Evolutionary conservation across 2,113 vertebrate genomes (phyloP), one percentile per base, ranked within the genome.

Genomic region (Rhodinocichla rosea): DNA sequence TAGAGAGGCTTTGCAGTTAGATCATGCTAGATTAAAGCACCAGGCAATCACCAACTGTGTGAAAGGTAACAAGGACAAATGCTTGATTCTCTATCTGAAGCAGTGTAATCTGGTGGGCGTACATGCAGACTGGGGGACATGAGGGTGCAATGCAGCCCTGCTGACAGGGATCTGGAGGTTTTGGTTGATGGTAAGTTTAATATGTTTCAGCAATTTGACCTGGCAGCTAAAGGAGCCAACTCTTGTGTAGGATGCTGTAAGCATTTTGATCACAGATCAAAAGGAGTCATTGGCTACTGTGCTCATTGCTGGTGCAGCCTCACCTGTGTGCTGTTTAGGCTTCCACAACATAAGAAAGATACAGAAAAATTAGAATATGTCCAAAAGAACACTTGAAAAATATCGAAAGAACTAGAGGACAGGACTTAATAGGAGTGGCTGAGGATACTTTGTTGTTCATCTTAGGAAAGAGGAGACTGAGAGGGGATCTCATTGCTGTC

Each of bases 81-180:
- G 55, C 16, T 4, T 1, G 22, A 37, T 75, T 76, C 40, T 67
- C 13, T 14, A 42, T 11, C 15, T 14, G 40, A 27, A 27, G 15
- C 23, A 10, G 11, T 18, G 23, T 39, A 47, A 62, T 33, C 23
- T 28, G 7, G 32, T 28, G 20, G 45, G 18, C 28, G 11, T 44
- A 12, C 0, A 0, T 37, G n/a, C 11, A 37, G 45, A 6, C 0
- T 24, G 8, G 9, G 6, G 8, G 10, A 37, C 5, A 28, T 11
- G 35, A 65, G 9, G 8, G 6, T 65, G 23, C 10, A 70, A 1
- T 42, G 22, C 21, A 78, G 33, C 12, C 50, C 81, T 65, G 33
- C 35, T 69, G 33, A 44, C 57, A 70, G 19, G 10, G 10, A 30
- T 35, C 32, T 39, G 18, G 21, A 5, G 7, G 1, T n/a, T 69